Base-by-base conservation (phyloP, 2,888 invertebrate species). In the Sarcophaga subvicina region DNA sequence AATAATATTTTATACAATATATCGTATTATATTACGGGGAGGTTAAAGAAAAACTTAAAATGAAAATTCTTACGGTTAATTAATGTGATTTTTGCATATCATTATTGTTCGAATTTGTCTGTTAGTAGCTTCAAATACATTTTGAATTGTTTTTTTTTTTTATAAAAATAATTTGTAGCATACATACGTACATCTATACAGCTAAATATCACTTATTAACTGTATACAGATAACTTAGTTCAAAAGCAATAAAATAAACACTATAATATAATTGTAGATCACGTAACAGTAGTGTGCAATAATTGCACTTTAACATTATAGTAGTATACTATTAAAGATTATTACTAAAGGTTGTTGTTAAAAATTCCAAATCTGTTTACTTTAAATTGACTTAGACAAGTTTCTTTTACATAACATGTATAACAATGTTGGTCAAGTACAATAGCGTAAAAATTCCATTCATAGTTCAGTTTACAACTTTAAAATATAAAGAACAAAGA, bases 201-300 rank as follows among this genome's bases (percentile, higher is more conserved):
- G 37, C 8, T 10, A 37, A 37, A 37, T 0, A 37, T 10, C 37
- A 37, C 37, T 37, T 10, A 37, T 37, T 37, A 37, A 37, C 37
- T 37, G 37, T 37, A 54, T 54, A 54, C 54, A 54, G 12, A 54
- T 49, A 14, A 14, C 54, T 14, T 10, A 54, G 37, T 37, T 37
- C 54, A 54, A 54, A 1, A 49, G 2, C 54, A 54, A 54, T 54
- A 54, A 54, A 54, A 75, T 75, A 75, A 70, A 64, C 1, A 22
- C 22, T 69, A 27, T 81, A 81, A 75, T 81, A 81, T 75, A 81
- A 81, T 81, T 81, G 69, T 75, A 45, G 14, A 81, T 69, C 81
- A 81, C 81, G 81, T 81, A 81, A 64, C 54, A 54, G n/a, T 66
- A 22, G 70, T 71, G 62, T 60, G 60, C 73, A 45, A 80, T 80